These are phyloP conservation scores for Torymus auratus DNA, from an alignment of 2,888 invertebrate species.

Conservation along the genomic window DNA sequence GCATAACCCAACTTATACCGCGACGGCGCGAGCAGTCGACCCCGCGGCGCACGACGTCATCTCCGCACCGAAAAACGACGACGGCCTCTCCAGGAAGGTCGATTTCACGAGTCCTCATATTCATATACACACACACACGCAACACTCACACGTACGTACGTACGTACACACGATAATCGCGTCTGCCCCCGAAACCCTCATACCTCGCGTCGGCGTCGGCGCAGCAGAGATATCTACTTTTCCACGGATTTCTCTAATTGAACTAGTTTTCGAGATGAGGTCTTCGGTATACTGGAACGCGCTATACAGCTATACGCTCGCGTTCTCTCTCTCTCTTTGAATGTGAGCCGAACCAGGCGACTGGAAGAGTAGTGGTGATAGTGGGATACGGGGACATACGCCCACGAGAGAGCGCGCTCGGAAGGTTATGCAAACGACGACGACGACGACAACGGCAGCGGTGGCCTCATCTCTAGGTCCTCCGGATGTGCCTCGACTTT, in stretches of 20 bases:
- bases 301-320: too few relatives aligned
- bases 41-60: too few relatives aligned
- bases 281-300: conserved; percentile 38
- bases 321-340: too few relatives aligned
- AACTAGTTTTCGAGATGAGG: conserved; percentile 70
- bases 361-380: too few relatives aligned
- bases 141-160: too few relatives aligned
- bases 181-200: conserved; percentile 73
- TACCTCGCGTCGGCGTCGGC: conserved; percentile 64
- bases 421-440: conserved; percentile 49
- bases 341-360: too few relatives aligned
- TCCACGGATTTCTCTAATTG: conserved; percentile 73
- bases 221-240: conserved; percentile 67
- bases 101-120: conserved; percentile 22
- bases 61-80: conserved; percentile 15
- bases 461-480: not conserved
- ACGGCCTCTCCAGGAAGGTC: not conserved
- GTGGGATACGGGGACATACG: not conserved
- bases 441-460: not conserved
- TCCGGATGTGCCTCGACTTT: conserved; percentile 38
- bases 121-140: not conserved
- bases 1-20: too few relatives aligned
- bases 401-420: not conserved
- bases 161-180: conserved; percentile 32
- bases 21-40: too few relatives aligned